A percentile compares a stretch with the other conserved stretches of the same genome.
Evolutionary conservation across 2,113 vertebrate genomes (phyloP).

Genomic region (Lagopus leucura): DNA sequence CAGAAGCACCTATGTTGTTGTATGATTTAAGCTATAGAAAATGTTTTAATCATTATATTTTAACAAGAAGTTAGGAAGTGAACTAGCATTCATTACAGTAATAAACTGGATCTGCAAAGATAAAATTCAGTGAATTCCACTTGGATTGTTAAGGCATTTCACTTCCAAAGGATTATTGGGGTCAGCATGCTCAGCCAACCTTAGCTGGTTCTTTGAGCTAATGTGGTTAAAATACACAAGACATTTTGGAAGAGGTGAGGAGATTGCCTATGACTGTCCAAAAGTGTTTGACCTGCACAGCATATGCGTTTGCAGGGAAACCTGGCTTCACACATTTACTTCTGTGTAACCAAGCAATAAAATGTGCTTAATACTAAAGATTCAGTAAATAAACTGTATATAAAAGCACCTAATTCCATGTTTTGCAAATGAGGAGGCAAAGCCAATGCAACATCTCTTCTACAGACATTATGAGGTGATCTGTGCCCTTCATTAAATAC

Average conservation of each 20-base stretch:
- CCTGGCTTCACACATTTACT: neutral
- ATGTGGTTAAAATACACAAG: neutral
- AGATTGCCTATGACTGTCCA: neutral
- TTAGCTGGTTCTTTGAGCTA: neutral
- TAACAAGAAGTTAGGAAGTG: neutral
- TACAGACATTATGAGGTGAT: neutral
- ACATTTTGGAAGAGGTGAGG: neutral
- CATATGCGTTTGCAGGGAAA: rapidly evolving
- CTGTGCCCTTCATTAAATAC: neutral
- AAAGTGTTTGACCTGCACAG: neutral
- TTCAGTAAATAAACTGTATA: neutral
- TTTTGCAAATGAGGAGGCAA: neutral
- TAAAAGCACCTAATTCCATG: neutral
- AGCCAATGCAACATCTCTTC: neutral
- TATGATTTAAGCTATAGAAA: neutral
- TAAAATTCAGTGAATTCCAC: neutral
- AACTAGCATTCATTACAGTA: neutral
- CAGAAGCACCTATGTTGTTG: neutral
- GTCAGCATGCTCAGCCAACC: neutral
- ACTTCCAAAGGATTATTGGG: neutral
- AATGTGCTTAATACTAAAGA: neutral
- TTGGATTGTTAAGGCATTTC: neutral
- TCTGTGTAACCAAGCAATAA: neutral
- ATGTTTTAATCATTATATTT: neutral
- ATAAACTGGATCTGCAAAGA: neutral